Percentiles rank a stretch among this genome's conserved stretches.
These are phyloP conservation scores for Cyclophora albipunctata DNA, from an alignment of 2,888 invertebrate species.

Conservation along the genomic window DNA sequence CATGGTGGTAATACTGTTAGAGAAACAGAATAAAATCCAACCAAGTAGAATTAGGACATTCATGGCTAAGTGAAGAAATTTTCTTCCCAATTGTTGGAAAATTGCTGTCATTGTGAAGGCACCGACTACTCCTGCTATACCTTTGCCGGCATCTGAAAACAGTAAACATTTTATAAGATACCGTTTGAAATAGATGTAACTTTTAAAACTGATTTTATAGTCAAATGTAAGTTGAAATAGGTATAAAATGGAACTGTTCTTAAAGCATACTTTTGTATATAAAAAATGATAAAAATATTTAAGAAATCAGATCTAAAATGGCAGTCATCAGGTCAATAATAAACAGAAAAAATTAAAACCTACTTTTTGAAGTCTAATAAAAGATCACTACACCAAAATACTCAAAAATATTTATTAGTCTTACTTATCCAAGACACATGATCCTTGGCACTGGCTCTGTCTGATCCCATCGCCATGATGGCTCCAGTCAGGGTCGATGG, in stretches of 20 bases:
- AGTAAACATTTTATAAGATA: too few species aligned
- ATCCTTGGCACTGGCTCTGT: neutral
- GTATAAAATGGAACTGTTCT: too few species aligned
- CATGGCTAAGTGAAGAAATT: slow-evolving; percentile 19
- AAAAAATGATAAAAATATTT: too few species aligned
- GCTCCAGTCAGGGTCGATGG: neutral
- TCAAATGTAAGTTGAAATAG: too few species aligned
- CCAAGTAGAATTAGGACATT: slow-evolving; percentile 21
- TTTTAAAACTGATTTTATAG: too few species aligned
- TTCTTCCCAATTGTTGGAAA: slow-evolving; percentile 34
- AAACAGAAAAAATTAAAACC: too few species aligned
- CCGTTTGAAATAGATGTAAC: too few species aligned
- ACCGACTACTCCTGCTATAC: slow-evolving; percentile 31
- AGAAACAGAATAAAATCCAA: slow-evolving; percentile 28
- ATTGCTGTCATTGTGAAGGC: slow-evolving; percentile 28
- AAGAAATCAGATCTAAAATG: too few species aligned
- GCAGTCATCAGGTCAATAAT: too few species aligned
- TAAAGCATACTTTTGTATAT: too few species aligned
- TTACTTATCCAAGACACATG: neutral
- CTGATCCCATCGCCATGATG: neutral
- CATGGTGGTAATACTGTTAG: slow-evolving; percentile 21
- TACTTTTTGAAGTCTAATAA: too few species aligned
- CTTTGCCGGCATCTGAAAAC: slow-evolving; percentile 28
- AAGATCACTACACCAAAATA: too few species aligned
- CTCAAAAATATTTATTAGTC: neutral